These are phyloP conservation scores for Keiferia lycopersicella DNA, from an alignment of 2,888 invertebrate species.

Conservation along the genomic window DNA sequence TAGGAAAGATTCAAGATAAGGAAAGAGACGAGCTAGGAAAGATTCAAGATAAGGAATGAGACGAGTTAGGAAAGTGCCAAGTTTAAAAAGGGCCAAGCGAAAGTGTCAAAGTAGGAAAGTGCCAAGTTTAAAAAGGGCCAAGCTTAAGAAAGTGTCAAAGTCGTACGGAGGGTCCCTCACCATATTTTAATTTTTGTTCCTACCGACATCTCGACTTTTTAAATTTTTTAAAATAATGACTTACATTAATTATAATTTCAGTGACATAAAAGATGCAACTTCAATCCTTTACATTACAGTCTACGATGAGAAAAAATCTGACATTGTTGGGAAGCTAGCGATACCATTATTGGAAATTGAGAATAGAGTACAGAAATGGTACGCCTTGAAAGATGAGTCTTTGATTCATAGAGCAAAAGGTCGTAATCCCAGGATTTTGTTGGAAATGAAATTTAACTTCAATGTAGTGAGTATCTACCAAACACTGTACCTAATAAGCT, in stretches of 20 bases:
- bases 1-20: too few species aligned
- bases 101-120: too few species aligned
- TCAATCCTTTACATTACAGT: constrained; percentile 95
- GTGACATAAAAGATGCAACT: constrained; percentile 94
- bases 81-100: too few species aligned
- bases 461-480: constrained; percentile 84
- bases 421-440: constrained; percentile 87
- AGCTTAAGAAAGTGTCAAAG: too few species aligned
- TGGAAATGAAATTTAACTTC: constrained; percentile 95
- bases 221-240: not conserved
- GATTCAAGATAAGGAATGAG: too few species aligned
- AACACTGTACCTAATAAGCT: too few species aligned
- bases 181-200: too few species aligned
- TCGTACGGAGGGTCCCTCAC: too few species aligned
- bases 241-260: constrained; percentile 59
- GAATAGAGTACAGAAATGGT: constrained; percentile 95
- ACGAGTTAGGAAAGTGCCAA: too few species aligned
- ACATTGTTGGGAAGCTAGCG: constrained; percentile 94
- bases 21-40: too few species aligned
- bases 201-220: too few species aligned
- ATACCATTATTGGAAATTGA: constrained; percentile 92
- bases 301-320: constrained; percentile 96
- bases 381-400: constrained; percentile 95
- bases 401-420: constrained; percentile 93
- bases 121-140: too few species aligned